These are phyloP conservation scores for Carollia perspicillata DNA, from an alignment of 2,113 vertebrate species.

Conservation along the genomic window DNA sequence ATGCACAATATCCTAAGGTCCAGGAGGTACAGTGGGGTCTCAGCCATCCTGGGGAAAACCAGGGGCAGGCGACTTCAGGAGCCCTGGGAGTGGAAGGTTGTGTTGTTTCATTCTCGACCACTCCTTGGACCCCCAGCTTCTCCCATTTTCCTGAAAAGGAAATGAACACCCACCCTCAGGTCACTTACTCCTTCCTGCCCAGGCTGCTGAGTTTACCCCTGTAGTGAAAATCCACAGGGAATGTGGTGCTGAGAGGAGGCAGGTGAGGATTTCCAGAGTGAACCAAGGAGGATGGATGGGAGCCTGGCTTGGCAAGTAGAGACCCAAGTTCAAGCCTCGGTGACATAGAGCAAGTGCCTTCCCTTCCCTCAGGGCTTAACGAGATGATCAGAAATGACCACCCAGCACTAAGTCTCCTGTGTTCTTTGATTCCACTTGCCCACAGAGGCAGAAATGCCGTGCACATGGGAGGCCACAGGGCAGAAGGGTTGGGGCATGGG, in stretches of 20 bases:
- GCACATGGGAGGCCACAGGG: not conserved
- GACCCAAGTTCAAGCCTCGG: not conserved
- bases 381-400: not conserved
- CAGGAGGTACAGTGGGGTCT: not conserved
- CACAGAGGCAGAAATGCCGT: not conserved
- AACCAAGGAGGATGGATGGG: not conserved
- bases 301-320: not conserved
- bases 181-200: not conserved
- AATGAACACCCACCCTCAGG: not conserved
- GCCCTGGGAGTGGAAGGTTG: not conserved
- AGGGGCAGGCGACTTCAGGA: not conserved
- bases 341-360: not conserved
- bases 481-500: not conserved
- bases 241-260: not conserved
- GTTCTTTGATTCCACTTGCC: not conserved
- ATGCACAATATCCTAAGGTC: not conserved
- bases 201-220: not conserved
- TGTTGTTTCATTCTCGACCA: fast-evolving
- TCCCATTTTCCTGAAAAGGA: not conserved
- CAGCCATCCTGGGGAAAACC: not conserved
- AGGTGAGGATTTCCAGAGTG: not conserved
- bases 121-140: not conserved
- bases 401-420: not conserved
- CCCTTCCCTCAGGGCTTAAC: not conserved
- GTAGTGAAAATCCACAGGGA: not conserved